Evolutionary conservation across 2,888 invertebrate species (phyloP), one percentile per base, ranked within the genome.

Genomic region (Mellilla xanthometata): DNA sequence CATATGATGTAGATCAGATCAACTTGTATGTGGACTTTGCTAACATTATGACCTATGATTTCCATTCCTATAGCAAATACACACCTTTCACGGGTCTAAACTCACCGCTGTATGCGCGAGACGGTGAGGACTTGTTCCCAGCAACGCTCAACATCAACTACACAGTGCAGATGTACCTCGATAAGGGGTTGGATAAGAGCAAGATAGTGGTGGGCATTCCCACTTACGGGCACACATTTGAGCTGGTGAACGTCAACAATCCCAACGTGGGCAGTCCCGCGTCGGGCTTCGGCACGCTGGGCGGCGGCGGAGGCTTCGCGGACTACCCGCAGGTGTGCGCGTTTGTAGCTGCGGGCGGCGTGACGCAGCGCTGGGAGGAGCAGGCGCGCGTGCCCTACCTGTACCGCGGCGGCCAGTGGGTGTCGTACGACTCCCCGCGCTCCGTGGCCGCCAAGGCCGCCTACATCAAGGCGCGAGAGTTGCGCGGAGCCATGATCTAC

Each of bases 21-120:
- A 95, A 95, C 59, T 84, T 93, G 90, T 96, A 94, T 70, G 93
- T 94, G 0, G 97, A 97, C 76, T 96, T 93, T 83, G 92, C 96
- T 0, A 97, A 96, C 75, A 69, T 98, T n/a, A 97, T 97, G 97
- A 92, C 95, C 0, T 98, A 98, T 70, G 97, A 98, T 75, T 97
- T 93, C 68, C 97, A 97, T 76, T 94, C 93, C 66, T 97, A 92
- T 67, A 91, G 93, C 2, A 91, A 91, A 72, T 92, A 92, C 50
- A 93, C 94, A 1, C 97, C 97, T 0, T 93, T 96, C 58, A 97
- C 97, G 10, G 95, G 96, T 0, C 86, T 96, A 8, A 97, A 98
- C 79, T 92, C 97, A 0, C 97, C 97, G 0, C 80, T 98, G 2
- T 95, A 92, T 71, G 81, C 91, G 0, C 85, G 91, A 3, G 62